Percentiles rank a stretch among this genome's conserved stretches.
Evolutionary conservation across 1,140 invertebrate genomes (phyloP).

Genomic region (Hypothenemus hampei): DNA sequence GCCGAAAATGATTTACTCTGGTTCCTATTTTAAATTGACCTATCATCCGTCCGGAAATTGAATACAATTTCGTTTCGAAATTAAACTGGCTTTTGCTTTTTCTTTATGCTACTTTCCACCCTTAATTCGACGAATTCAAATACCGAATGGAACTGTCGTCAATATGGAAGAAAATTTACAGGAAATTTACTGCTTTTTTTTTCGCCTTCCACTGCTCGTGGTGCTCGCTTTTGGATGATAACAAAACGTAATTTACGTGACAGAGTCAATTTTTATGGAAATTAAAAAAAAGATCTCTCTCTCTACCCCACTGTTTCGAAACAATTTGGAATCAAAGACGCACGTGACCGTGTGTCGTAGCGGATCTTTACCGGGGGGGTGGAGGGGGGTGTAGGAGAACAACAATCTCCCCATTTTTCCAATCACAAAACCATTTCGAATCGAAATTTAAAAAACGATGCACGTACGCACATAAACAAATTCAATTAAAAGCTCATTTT

Average conservation of each 20-base stretch:
- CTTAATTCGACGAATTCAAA: constrained; percentile 26
- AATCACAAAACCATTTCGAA: constrained; percentile 28
- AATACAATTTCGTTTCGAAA: constrained; percentile 29
- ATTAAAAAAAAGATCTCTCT: too few relatives aligned
- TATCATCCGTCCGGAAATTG: constrained; percentile 29
- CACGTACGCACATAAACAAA: constrained; percentile 33
- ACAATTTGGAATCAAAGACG: too few relatives aligned
- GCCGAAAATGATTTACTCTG: constrained; percentile 25
- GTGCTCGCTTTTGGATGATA: too few relatives aligned
- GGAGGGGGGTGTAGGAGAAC: constrained; percentile 14
- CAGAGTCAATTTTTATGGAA: too few relatives aligned
- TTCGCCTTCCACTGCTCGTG: not conserved
- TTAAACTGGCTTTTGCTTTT: constrained; percentile 28
- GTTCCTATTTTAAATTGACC: constrained; percentile 29
- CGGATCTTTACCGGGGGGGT: constrained; percentile 2
- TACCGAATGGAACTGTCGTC: constrained; percentile 15
- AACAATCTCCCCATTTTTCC: constrained; percentile 31
- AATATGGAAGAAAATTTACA: constrained; percentile 28
- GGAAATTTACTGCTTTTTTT: constrained; percentile 20
- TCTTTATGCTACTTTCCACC: constrained; percentile 21
- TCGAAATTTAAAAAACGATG: constrained; percentile 27
- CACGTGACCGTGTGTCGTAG: too few relatives aligned
- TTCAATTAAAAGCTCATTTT: constrained; percentile 31
- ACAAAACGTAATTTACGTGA: too few relatives aligned
- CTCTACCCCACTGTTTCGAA: too few relatives aligned